Conservation (phyloP, 2,113 vertebrate genomes). For the Tyto alba region DNA sequence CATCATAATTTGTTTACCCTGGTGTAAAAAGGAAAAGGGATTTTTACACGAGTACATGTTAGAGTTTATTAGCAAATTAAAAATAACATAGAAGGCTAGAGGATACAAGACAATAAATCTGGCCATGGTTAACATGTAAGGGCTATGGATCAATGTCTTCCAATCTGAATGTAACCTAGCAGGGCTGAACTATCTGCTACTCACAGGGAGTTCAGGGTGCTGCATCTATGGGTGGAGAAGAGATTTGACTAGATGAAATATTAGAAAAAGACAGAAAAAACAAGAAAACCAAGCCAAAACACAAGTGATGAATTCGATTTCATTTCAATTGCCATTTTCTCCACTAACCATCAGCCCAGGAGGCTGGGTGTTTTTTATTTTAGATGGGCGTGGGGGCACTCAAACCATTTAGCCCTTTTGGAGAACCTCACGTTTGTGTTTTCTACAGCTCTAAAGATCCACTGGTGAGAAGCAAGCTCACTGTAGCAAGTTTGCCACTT, state of each 20-base stretch:
- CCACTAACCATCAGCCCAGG: background rate
- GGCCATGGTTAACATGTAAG: background rate
- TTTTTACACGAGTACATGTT: background rate
- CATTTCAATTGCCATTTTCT: background rate
- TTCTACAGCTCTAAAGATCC: background rate
- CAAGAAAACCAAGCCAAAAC: background rate
- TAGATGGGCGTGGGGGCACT: background rate
- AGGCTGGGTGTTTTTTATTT: background rate
- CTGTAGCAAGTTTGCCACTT: background rate
- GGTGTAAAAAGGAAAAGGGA: conserved; percentile 58
- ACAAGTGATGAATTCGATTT: background rate
- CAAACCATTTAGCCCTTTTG: background rate
- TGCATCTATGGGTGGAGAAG: background rate
- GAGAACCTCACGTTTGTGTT: background rate
- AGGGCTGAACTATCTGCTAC: background rate
- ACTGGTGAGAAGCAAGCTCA: background rate
- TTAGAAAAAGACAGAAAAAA: background rate
- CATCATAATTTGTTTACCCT: background rate
- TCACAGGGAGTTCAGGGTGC: background rate
- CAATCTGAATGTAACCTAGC: background rate
- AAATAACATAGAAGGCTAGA: conserved; percentile 5
- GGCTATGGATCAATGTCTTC: background rate
- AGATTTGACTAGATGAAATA: background rate
- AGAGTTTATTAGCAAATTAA: conserved; percentile 33
- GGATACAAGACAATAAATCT: conserved; percentile 47